These are phyloP conservation scores for Erpobdella octoculata DNA, from an alignment of 2,888 invertebrate genomes.

Conservation along the genomic window DNA sequence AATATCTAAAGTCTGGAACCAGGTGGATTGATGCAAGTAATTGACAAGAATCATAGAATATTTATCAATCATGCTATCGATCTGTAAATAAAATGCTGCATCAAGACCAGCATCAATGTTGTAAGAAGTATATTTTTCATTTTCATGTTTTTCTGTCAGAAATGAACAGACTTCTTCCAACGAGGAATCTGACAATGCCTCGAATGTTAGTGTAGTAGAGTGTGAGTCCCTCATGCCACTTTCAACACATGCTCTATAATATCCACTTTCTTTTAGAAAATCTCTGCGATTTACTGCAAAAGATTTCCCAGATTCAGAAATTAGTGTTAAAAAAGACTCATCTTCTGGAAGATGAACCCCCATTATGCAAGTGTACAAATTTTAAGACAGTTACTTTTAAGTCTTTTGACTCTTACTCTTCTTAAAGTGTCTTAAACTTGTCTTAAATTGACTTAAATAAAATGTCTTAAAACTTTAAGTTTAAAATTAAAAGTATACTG, in stretches of 20 bases:
- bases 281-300: neutral
- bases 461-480: neutral
- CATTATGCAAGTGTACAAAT: too few relatives aligned
- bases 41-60: neutral
- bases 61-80: slow-evolving; percentile 5
- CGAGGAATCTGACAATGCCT: neutral
- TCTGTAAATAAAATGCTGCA: slow-evolving; percentile 27
- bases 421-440: too few relatives aligned
- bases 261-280: neutral
- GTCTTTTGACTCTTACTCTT: too few relatives aligned
- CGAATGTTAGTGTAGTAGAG: neutral
- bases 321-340: neutral
- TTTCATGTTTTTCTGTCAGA: neutral
- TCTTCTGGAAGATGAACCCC: neutral
- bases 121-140: neutral
- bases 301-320: neutral
- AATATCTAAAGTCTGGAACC: neutral
- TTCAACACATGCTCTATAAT: slow-evolving; percentile 3
- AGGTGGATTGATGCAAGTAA: neutral
- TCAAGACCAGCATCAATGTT: slow-evolving; percentile 14
- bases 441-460: neutral
- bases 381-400: too few relatives aligned
- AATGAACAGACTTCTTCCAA: neutral
- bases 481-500: neutral
- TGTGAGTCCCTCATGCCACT: slow-evolving; percentile 5